A percentile compares a stretch with the other conserved stretches of the same genome.
phyloP scores from a whole-genome alignment of 2,113 vertebrate species.

The Cebus imitator region DNA sequence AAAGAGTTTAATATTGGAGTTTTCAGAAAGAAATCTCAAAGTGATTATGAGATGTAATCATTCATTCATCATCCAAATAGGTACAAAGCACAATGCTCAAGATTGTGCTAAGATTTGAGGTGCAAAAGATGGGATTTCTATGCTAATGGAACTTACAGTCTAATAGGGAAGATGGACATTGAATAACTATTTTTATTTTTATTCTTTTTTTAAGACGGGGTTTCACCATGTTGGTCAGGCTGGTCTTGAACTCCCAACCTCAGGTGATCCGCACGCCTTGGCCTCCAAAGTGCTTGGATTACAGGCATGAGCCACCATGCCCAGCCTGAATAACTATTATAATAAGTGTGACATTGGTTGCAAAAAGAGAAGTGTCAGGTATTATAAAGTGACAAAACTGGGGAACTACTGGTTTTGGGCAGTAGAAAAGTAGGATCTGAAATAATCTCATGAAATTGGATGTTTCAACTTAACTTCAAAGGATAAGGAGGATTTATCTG shows the following conservation, averaged over 20 bases:
- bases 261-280: too few relatives aligned
- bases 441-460: background rate
- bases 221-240: too few relatives aligned
- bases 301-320: too few relatives aligned
- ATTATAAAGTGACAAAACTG: background rate
- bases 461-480: conserved; percentile 41
- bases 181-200: background rate
- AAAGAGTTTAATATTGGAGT: background rate
- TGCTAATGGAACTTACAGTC: background rate
- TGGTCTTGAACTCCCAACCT: too few relatives aligned
- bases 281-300: too few relatives aligned
- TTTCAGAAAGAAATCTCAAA: conserved; percentile 30
- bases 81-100: background rate
- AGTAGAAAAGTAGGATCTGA: background rate
- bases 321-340: background rate
- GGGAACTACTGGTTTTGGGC: background rate
- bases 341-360: background rate
- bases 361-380: background rate
- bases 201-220: too few relatives aligned
- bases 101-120: background rate
- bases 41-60: background rate
- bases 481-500: background rate
- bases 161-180: background rate
- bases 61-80: background rate
- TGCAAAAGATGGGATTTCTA: background rate